Percentiles rank a stretch among this genome's conserved stretches.
Conservation (phyloP, 2,113 vertebrate species). For the Pseudolaguvia tuberculata region DNA sequence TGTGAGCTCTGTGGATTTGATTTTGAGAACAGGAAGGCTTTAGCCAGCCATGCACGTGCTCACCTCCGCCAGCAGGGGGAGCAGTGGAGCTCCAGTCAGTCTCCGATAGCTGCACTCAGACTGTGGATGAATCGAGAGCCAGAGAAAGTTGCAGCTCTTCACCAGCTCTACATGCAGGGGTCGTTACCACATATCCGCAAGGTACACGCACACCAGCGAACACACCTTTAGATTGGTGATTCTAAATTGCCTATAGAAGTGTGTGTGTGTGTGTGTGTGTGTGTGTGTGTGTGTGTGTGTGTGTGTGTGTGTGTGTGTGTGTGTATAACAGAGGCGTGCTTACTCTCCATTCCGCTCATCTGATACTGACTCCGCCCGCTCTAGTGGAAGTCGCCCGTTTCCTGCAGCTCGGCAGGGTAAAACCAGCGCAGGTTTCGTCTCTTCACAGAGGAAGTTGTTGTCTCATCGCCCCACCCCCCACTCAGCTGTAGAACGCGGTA, state of each 20-base stretch:
- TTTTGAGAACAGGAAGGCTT: slow-evolving; percentile 90
- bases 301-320: slow-evolving; percentile 22
- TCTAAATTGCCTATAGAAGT: no score
- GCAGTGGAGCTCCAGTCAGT: slow-evolving; percentile 87
- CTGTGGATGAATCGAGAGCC: slow-evolving; percentile 87
- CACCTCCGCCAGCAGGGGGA: slow-evolving; percentile 89
- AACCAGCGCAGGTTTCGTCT: slow-evolving; percentile 24
- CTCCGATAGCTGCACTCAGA: slow-evolving; percentile 85
- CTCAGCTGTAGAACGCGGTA: slow-evolving; percentile 9
- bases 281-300: slow-evolving; percentile 2
- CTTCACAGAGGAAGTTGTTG: slow-evolving; percentile 25
- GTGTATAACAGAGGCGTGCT: slow-evolving; percentile 10
- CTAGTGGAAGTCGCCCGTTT: neutral
- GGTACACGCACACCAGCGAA: slow-evolving; percentile 5
- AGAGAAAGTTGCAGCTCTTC: slow-evolving; percentile 77
- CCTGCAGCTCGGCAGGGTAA: slow-evolving; percentile 19
- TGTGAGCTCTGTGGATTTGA: slow-evolving; percentile 91
- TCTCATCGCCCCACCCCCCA: neutral
- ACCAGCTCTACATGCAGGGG: slow-evolving; percentile 79
- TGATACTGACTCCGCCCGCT: neutral
- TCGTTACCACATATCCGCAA: slow-evolving; percentile 72
- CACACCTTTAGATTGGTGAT: neutral
- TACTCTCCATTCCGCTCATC: neutral
- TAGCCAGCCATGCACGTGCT: slow-evolving; percentile 87
- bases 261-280: slow-evolving; percentile 8